These are phyloP conservation scores for Xylocopa sonorina DNA, from an alignment of 1,140 invertebrate genomes.

Conservation along the genomic window DNA sequence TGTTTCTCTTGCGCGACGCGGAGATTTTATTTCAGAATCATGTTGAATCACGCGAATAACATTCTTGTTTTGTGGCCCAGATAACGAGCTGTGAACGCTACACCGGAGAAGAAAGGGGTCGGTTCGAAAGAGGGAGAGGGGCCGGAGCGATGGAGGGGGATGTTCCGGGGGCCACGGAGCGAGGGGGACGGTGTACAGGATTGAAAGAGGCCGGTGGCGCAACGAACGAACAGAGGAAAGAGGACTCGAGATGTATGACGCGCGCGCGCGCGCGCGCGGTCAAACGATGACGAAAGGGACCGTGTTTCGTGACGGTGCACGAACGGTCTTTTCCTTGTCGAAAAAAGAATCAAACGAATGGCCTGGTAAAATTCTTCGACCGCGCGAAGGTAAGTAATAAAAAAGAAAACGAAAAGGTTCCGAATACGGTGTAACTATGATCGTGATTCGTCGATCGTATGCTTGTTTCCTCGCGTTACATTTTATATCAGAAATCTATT, in stretches of 20 bases:
- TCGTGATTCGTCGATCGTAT: no score
- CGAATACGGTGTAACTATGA: no score
- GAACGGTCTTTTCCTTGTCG: not conserved
- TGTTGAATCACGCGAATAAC: constrained; percentile 65
- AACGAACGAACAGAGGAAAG: constrained; percentile 27
- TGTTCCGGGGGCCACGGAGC: constrained; percentile 6
- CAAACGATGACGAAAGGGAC: constrained; percentile 17
- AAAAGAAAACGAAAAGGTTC: no score
- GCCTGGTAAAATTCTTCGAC: not conserved
- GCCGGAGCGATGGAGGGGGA: not conserved
- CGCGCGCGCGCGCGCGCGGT: constrained; percentile 1
- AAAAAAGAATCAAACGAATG: not conserved
- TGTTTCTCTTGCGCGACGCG: constrained; percentile 59
- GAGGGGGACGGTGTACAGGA: constrained; percentile 13
- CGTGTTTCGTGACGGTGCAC: not conserved
- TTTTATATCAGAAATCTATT: no score
- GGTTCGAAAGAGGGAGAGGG: constrained; percentile 12
- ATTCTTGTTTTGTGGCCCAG: constrained; percentile 67
- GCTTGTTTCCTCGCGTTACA: no score
- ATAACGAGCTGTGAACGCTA: constrained; percentile 61
- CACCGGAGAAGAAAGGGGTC: constrained; percentile 18
- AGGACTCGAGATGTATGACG: constrained; percentile 25
- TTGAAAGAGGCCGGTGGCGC: constrained; percentile 30
- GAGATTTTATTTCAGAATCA: constrained; percentile 65
- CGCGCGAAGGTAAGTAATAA: no score